Percentiles rank a stretch among this genome's conserved stretches.
These are phyloP conservation scores for Adineta ricciae DNA, from an alignment of 2,888 invertebrate genomes.

Conservation along the genomic window DNA sequence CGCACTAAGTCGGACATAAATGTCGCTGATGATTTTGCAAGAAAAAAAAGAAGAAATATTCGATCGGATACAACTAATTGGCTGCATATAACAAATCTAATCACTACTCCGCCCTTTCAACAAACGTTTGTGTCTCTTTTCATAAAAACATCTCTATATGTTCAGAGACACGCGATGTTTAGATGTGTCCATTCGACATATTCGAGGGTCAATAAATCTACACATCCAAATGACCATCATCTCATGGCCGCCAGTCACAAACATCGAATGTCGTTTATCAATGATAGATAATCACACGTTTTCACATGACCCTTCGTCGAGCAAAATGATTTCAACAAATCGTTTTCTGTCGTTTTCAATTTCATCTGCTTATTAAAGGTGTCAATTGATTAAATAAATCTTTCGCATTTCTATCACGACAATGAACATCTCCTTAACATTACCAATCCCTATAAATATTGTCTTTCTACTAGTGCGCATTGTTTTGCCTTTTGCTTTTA, in stretches of 20 bases:
- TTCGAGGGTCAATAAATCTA: background rate
- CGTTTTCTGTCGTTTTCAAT: background rate
- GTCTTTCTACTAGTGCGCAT: too few relatives aligned
- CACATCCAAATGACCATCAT: background rate
- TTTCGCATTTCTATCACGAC: too few relatives aligned
- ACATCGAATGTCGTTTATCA: background rate
- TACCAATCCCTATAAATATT: too few relatives aligned
- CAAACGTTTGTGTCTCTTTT: background rate
- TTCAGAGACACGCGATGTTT: background rate
- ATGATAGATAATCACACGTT: slow-evolving; percentile 11
- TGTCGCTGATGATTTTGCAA: background rate
- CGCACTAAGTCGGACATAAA: background rate
- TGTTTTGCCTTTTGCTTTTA: too few relatives aligned
- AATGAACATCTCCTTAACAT: too few relatives aligned
- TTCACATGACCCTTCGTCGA: background rate
- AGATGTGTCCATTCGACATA: background rate
- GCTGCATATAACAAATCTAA: background rate
- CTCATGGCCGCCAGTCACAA: background rate
- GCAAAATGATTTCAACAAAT: background rate
- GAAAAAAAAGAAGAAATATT: background rate
- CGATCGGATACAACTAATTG: background rate
- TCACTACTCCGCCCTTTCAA: background rate
- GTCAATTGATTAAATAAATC: too few relatives aligned
- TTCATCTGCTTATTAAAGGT: too few relatives aligned
- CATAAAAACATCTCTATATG: background rate